Percentiles rank a stretch among this genome's conserved stretches.
These are phyloP conservation scores for Oligia strigilis DNA, from an alignment of 2,888 invertebrate species.

Conservation along the genomic window DNA sequence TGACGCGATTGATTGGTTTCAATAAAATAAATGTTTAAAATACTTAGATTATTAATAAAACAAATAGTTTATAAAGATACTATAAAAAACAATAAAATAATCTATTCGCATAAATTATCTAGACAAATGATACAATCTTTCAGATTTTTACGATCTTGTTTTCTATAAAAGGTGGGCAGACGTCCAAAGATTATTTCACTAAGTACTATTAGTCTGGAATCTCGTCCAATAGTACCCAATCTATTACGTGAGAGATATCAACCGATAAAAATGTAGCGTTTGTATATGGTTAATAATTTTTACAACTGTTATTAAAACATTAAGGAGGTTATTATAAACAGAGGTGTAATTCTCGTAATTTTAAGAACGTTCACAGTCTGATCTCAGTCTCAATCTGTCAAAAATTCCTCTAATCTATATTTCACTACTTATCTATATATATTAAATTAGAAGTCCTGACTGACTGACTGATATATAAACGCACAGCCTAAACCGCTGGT, in stretches of 20 bases:
- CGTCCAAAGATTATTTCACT: conserved; percentile 29
- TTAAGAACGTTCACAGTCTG: too few relatives aligned
- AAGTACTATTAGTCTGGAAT: conserved; percentile 8
- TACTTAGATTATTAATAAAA: not conserved
- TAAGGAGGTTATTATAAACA: not conserved
- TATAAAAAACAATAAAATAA: not conserved
- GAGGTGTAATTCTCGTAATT: too few relatives aligned
- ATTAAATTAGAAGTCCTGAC: too few relatives aligned
- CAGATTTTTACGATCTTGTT: conserved; percentile 43
- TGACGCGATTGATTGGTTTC: not conserved
- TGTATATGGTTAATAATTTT: not conserved
- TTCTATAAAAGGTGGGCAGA: conserved; percentile 36
- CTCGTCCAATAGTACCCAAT: conserved; percentile 21
- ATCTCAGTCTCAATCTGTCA: too few relatives aligned
- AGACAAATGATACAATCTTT: conserved; percentile 24
- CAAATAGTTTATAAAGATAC: not conserved
- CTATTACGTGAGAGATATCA: not conserved
- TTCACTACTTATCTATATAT: too few relatives aligned
- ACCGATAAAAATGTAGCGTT: not conserved
- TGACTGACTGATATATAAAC: too few relatives aligned
- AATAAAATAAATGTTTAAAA: not conserved
- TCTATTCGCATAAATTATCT: not conserved
- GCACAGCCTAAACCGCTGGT: too few relatives aligned
- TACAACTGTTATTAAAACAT: not conserved
- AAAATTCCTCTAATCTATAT: too few relatives aligned